Base-by-base conservation (phyloP, 2,797 vertebrate genomes). In the Bradypodion pumilum region DNA sequence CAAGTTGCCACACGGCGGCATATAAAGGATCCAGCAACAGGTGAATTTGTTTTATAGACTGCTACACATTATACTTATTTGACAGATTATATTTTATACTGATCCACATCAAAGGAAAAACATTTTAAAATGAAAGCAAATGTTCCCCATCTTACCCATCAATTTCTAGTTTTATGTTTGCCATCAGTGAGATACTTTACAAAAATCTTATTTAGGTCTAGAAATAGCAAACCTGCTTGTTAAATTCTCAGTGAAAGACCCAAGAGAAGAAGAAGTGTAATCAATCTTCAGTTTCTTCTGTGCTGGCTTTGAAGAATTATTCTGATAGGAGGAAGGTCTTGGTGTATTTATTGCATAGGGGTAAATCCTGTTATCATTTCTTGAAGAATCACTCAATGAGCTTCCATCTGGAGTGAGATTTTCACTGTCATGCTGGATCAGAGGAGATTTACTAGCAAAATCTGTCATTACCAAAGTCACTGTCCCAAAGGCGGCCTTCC, bases 281-380 rank as follows among this genome's bases (percentile, higher is more conserved):
- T 96, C 93, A 86, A 94, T 98, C 96, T 97, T 99, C 94, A 95
- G 96, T 96, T 97, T 99, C 96, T 98, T 99, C 93, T 95, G 91
- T 80, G 96, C 78, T 35, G 97, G 97, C 94, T 93, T 96, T 93
- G 95, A 95, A 94, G 95, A 94, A 89, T 92, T 87, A 91, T 87
- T 60, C 0, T 81, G 87, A 73, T 87, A 82, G 84, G 73, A 78
- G 60, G 87, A 79, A 1, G 63, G 10, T 44, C 79, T 78, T 73
- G 80, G 75, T 78, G 15, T 1, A 74, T 85, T 89, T 76, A 76
- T 77, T 88, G 94, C 78, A 86, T 87, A 89, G 89, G 52, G 87
- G 84, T 23, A 80, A 74, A 46, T 46, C 63, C 75, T 73, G 25
- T 87, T 85, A 75, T 40, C 3, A 0, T 62, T 73, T 81, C 85